Base-by-base conservation (phyloP, 1,140 invertebrate genomes). In the Drosophila lacertosa region DNA sequence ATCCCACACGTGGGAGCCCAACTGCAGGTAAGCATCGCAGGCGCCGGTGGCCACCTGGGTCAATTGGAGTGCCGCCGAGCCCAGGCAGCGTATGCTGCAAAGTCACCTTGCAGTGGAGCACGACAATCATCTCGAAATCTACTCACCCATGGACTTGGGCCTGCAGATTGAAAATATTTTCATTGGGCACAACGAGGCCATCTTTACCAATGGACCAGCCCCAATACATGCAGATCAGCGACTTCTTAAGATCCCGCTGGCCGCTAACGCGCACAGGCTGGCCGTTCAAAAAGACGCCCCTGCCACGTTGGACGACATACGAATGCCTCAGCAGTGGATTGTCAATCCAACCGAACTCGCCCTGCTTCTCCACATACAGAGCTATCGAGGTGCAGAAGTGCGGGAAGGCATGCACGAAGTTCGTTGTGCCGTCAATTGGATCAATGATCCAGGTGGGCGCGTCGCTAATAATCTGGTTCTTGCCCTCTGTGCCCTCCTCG, bases 401-500 rank as follows among this genome's bases (percentile, higher is more conserved):
- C 1, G 96, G 96, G 80, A 96, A 95, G 2, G 94, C 93, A 89
- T 97, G 97, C 10, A 97, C 95, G 90, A 97, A 97, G 91, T 97
- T 97, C 94, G 97, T 95, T 0, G 96, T 97, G 10, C 96, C 96
- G 91, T 97, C 96, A 7, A 97, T 94, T 0, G 96, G 96, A 92
- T 97, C 98, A 65, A 99, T 98, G 45, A 99, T 96, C 98, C 98
- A 99, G 3, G 98, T 99, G 4, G 98, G 98, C 10, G 93, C 94
- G 91, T 97, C 94, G 3, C 97, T 98, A 13, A 98, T 91, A 44
- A 94, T 92, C 70, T 94, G 93, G 91, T 96, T 95, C 16, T 92
- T 91, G 2, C 68, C 69, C 39, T 95, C 93, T 10, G 94, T 94
- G 1, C 95, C 94, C 92, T 99, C 98, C 92, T 99, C 98, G 0